phyloP scores from a whole-genome alignment of 2,888 invertebrate genomes.

The Pyrrhosoma nymphula region DNA sequence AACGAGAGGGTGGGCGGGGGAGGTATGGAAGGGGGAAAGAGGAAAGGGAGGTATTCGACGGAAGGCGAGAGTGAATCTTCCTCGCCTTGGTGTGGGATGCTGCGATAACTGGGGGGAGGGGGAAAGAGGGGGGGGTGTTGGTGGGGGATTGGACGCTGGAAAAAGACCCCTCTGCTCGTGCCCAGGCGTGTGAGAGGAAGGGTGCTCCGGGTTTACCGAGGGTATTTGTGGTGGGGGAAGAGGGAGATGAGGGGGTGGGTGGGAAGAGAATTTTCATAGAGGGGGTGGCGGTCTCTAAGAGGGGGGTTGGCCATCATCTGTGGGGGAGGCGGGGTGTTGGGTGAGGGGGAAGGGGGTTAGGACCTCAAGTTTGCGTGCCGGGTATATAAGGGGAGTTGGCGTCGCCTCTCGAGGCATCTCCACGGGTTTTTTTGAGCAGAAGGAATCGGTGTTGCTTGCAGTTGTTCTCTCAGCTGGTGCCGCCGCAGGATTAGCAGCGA shows the following conservation, averaged over 20 bases:
- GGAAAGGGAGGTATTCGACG: neutral
- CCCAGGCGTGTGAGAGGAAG: neutral
- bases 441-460: neutral
- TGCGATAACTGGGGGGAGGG: neutral
- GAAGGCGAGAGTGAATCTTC: conserved; percentile 63
- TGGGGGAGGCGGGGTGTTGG: too few species aligned
- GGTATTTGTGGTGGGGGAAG: conserved; percentile 20
- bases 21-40: neutral
- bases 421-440: neutral
- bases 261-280: neutral
- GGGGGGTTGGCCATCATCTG: too few species aligned
- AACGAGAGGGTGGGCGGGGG: neutral
- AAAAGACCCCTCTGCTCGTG: neutral
- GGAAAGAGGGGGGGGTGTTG: neutral
- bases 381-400: conserved; percentile 49
- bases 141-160: neutral
- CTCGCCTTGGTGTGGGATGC: neutral
- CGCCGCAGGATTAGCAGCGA: neutral
- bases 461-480: neutral
- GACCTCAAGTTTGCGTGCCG: conserved; percentile 62
- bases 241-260: neutral
- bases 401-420: conserved; percentile 47
- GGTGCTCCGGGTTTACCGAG: neutral
- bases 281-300: neutral
- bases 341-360: neutral